phyloP scores from a whole-genome alignment of 1,140 invertebrate species.

The Pseudomyrmex flavicornis region DNA sequence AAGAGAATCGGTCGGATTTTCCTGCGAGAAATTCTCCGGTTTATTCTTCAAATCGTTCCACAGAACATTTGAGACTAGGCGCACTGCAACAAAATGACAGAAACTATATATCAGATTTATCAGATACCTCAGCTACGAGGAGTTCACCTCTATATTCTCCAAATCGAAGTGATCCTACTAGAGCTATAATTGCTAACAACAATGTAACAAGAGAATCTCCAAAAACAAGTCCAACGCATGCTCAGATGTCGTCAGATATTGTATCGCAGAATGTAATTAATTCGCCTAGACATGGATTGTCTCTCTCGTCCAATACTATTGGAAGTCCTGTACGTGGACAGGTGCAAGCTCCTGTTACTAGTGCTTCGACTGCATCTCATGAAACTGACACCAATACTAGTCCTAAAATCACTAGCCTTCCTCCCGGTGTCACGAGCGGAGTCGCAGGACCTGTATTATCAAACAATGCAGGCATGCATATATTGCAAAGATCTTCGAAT shows the following conservation, averaged over 20 bases:
- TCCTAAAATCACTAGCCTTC: slow-evolving; percentile 82
- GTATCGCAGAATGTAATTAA: slow-evolving; percentile 59
- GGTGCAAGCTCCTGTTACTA: slow-evolving; percentile 80
- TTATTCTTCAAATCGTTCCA: slow-evolving; percentile 77
- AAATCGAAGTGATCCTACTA: slow-evolving; percentile 60
- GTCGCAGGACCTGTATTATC: slow-evolving; percentile 83
- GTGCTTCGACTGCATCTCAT: slow-evolving; percentile 68
- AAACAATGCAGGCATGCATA: slow-evolving; percentile 78
- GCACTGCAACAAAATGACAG: slow-evolving; percentile 74
- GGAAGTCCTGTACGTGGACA: slow-evolving; percentile 76
- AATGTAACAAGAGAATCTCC: slow-evolving; percentile 70
- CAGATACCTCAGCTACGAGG: slow-evolving; percentile 68
- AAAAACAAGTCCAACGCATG: slow-evolving; percentile 76
- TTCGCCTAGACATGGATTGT: slow-evolving; percentile 68
- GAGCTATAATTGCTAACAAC: slow-evolving; percentile 61
- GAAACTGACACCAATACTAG: slow-evolving; percentile 72
- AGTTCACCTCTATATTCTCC: slow-evolving; percentile 70
- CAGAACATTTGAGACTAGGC: slow-evolving; percentile 71
- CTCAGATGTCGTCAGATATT: slow-evolving; percentile 62
- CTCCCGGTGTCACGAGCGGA: slow-evolving; percentile 84
- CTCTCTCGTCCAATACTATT: slow-evolving; percentile 56
- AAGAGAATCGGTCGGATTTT: slow-evolving; percentile 74
- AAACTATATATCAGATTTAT: slow-evolving; percentile 67
- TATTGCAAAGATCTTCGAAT: slow-evolving; percentile 78
- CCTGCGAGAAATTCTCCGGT: slow-evolving; percentile 73